Base-by-base conservation (phyloP, 2,113 vertebrate genomes). In the Lonchura striata region DNA sequence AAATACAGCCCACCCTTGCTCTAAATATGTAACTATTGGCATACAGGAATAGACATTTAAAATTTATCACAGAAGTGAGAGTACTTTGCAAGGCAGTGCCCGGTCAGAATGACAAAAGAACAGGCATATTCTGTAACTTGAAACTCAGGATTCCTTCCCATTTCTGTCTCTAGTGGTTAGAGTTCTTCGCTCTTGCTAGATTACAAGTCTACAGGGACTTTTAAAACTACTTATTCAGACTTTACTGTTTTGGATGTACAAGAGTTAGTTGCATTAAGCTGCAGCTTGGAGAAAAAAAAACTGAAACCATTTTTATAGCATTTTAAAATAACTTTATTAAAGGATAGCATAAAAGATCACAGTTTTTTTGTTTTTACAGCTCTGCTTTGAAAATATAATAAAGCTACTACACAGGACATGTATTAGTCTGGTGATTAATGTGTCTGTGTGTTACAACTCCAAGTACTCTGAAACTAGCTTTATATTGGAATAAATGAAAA, bases 241-340 rank as follows among this genome's bases (percentile, higher is more conserved):
- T 97, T 96, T 96, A 97, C 92, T 97, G 96, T 96, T 97, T 97
- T 96, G 95, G 96, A 97, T 95, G 83, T 96, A 94, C 95, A 82
- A 94, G 86, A 97, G 88, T 92, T 91, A 83, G 94, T 91, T 96
- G 88, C 93, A 92, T 96, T 96, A 97, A 94, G 59, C 85, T 96
- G 88, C 53, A 96, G 76, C 88, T 94, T 87, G 80, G 94, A 87
- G 87, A 95, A 96, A 63, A 52, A 92, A 96, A 91, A 21, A 1
- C 59, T 53, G 71, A 95, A 91, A 95, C 92, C 10, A 77, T 86
- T 97, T 97, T 96, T 96, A 96, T 86, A 95, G 94, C 93, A 95
- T 96, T 97, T 97, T 20, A 97, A 97, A 97, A 96, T 96, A 96
- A 96, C 76, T 94, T 96, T 96, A 96, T 94, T 96, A 95, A 96